phyloP scores from a whole-genome alignment of 64 coral and sea anemone species.

The Montipora sp. region DNA sequence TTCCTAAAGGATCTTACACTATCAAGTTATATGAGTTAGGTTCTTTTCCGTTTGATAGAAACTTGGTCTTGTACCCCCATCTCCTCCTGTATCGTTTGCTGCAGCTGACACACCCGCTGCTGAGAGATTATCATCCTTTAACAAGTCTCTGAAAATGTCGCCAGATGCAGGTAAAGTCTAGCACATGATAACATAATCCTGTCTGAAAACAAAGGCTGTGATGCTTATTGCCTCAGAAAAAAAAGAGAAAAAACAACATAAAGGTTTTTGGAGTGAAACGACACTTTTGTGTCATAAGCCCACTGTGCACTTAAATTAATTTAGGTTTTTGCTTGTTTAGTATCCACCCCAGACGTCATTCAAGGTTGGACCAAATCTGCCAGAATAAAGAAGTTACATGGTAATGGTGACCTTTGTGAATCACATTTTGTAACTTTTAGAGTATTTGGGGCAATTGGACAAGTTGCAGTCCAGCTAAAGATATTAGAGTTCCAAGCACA shows the following conservation, averaged over 20 bases:
- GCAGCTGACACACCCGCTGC: conserved; percentile 60
- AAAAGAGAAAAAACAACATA: too few relatives aligned
- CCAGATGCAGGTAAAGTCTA: conserved; percentile 41
- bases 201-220: too few relatives aligned
- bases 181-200: too few relatives aligned
- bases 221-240: too few relatives aligned
- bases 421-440: not conserved
- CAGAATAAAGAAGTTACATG: conserved; percentile 24
- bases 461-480: not conserved
- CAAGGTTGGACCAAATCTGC: conserved; percentile 58
- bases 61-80: conserved; percentile 67
- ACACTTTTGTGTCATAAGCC: too few relatives aligned
- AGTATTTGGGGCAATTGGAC: not conserved
- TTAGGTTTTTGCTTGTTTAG: not conserved
- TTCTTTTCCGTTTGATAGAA: conserved; percentile 43
- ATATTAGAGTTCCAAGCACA: too few relatives aligned
- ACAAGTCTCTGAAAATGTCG: conserved; percentile 28
- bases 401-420: not conserved
- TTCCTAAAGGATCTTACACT: too few relatives aligned
- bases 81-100: conserved; percentile 72
- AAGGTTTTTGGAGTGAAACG: too few relatives aligned
- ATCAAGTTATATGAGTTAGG: not conserved
- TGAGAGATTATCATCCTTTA: conserved; percentile 53
- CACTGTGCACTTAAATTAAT: not conserved
- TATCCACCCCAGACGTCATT: conserved; percentile 67